These are phyloP conservation scores for Chiroxiphia lanceolata DNA, from an alignment of 2,797 vertebrate genomes.

Conservation along the genomic window DNA sequence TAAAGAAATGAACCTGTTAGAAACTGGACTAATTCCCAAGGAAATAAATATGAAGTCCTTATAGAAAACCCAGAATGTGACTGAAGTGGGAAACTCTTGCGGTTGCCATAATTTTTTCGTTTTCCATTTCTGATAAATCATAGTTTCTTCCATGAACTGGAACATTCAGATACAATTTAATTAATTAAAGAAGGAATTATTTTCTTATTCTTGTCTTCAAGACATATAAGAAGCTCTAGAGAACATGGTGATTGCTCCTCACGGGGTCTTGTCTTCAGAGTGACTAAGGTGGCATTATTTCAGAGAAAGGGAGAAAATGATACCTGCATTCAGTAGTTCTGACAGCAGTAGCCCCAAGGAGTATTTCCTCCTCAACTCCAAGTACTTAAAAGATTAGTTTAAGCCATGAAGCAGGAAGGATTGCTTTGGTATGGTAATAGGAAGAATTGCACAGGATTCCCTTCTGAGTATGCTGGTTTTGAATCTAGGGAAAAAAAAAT, in stretches of 20 bases:
- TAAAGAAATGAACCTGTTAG: neutral
- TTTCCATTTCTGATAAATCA: neutral
- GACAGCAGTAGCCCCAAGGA: neutral
- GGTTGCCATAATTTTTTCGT: neutral
- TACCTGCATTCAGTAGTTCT: neutral
- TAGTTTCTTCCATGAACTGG: neutral
- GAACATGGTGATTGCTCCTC: neutral
- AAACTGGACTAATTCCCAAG: neutral
- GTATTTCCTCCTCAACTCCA: neutral
- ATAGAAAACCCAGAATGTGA: neutral
- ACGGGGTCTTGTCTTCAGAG: neutral
- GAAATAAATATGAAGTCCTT: neutral
- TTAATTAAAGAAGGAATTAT: neutral
- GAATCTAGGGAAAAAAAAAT: neutral
- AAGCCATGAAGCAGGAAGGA: neutral
- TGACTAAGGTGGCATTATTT: neutral
- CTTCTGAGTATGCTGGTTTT: neutral
- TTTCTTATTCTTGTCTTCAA: neutral
- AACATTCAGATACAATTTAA: neutral
- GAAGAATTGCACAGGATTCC: neutral
- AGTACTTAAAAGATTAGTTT: neutral
- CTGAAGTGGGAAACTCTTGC: neutral
- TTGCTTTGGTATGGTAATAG: neutral
- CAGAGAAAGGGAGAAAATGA: neutral
- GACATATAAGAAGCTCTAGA: neutral